Evolutionary conservation across 2,797 vertebrate genomes (phyloP).

Genomic region (Crax fasciolata): DNA sequence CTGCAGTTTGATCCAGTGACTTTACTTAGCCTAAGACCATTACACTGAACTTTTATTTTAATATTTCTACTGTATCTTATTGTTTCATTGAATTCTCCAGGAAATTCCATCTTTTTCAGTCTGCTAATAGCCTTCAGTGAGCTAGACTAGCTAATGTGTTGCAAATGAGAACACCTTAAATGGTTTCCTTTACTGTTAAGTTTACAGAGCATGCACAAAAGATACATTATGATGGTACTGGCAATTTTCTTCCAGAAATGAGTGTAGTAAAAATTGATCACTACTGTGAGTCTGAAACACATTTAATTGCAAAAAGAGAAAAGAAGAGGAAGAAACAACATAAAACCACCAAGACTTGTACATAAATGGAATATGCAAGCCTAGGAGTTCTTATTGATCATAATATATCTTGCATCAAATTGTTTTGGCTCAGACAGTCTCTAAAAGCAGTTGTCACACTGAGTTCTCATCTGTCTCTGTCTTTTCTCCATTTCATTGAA

Average conservation of each 20-base stretch:
- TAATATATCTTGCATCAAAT: slow-evolving; percentile 24
- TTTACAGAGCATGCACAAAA: slow-evolving; percentile 40
- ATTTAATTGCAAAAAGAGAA: neutral
- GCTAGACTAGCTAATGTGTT: neutral
- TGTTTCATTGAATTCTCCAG: neutral
- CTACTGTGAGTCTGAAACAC: neutral
- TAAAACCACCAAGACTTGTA: neutral
- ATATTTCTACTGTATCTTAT: neutral
- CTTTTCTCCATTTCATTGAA: slow-evolving; percentile 39
- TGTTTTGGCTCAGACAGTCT: slow-evolving; percentile 6
- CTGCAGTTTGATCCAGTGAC: neutral
- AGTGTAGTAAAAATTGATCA: slow-evolving; percentile 32
- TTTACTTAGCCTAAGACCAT: neutral
- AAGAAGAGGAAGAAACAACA: neutral
- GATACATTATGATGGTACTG: neutral
- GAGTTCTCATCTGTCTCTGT: slow-evolving; percentile 36
- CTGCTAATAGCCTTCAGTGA: neutral
- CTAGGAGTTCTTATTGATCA: slow-evolving; percentile 49
- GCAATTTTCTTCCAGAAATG: slow-evolving; percentile 6
- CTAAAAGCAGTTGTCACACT: slow-evolving; percentile 31
- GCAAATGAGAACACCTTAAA: slow-evolving; percentile 26
- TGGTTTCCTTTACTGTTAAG: neutral
- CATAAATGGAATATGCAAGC: slow-evolving; percentile 44
- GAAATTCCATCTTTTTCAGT: neutral
- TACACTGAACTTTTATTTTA: neutral